Conservation (phyloP, 2,888 invertebrate species). For the Scaptomyza parva region DNA sequence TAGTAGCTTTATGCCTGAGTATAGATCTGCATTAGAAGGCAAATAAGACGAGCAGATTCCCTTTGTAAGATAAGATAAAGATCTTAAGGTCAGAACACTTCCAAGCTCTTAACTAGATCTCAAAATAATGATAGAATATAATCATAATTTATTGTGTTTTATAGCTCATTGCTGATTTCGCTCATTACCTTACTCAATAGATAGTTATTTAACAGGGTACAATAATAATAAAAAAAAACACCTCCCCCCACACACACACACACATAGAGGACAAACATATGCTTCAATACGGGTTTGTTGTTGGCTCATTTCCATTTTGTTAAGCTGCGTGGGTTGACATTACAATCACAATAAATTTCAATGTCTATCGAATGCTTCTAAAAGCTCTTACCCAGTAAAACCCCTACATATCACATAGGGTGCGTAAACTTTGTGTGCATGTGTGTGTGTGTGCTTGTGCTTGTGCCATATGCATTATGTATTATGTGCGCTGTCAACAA, state of each 20-base stretch:
- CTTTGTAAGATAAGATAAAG: neutral
- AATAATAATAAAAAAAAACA: conserved; percentile 1
- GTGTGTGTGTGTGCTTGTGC: conserved; percentile 22
- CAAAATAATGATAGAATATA: neutral
- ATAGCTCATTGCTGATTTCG: neutral
- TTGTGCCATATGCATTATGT: conserved; percentile 67
- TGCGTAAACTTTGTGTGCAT: conserved; percentile 6
- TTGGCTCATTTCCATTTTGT: conserved; percentile 56
- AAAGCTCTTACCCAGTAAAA: conserved; percentile 36
- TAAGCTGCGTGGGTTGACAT: conserved; percentile 57
- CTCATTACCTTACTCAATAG: neutral
- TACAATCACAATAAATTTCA: conserved; percentile 76
- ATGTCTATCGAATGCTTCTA: conserved; percentile 67
- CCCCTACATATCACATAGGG: conserved; percentile 13
- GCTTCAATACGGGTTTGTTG: conserved; percentile 6
- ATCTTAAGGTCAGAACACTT: neutral
- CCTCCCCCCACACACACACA: no score
- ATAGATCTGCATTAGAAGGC: conserved; percentile 37
- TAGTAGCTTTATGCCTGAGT: conserved; percentile 30
- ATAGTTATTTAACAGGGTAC: conserved; percentile 8
- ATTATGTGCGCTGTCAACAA: conserved; percentile 77
- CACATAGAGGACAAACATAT: conserved; percentile 23
- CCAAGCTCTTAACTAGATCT: neutral
- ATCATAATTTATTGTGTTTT: no score
- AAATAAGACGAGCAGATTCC: conserved; percentile 14